Percentiles rank a stretch among this genome's conserved stretches.
Evolutionary conservation across 2,888 invertebrate species (phyloP).

Genomic region (Rhagium mordax): DNA sequence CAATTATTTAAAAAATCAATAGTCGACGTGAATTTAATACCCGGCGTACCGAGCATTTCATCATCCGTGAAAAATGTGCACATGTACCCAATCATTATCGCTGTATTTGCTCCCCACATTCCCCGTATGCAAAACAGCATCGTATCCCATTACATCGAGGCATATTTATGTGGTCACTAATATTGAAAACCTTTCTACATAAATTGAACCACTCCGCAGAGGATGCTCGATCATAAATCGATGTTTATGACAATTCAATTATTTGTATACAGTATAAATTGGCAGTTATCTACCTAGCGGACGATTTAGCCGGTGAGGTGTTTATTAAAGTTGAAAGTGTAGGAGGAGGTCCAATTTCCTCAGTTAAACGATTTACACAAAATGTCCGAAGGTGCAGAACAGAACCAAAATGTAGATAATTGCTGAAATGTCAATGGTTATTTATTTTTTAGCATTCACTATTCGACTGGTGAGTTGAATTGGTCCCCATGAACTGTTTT

Average conservation of each 20-base stretch:
- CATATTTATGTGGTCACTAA: conserved; percentile 19
- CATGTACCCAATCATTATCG: conserved; percentile 11
- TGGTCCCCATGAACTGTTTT: no score
- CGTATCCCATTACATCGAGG: conserved; percentile 4
- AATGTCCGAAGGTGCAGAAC: no score
- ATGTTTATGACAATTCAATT: conserved; percentile 32
- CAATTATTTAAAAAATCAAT: neutral
- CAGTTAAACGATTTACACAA: neutral
- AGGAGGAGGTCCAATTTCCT: neutral
- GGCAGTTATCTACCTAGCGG: conserved; percentile 6
- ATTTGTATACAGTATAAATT: neutral
- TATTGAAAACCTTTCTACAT: conserved; percentile 5
- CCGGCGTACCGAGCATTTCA: neutral
- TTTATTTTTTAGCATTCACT: no score
- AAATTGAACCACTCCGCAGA: conserved; percentile 1
- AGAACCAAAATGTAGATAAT: no score
- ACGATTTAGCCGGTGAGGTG: neutral
- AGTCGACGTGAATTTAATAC: neutral
- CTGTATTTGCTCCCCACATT: neutral
- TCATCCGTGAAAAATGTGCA: conserved; percentile 4
- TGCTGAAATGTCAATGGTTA: no score
- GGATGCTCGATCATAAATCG: conserved; percentile 21
- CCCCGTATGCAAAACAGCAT: conserved; percentile 1
- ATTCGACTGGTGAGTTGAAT: no score
- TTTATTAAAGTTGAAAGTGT: neutral